Evolutionary conservation across 1,140 invertebrate genomes (phyloP), one percentile per base, ranked within the genome.

Genomic region (Penaeus indicus): DNA sequence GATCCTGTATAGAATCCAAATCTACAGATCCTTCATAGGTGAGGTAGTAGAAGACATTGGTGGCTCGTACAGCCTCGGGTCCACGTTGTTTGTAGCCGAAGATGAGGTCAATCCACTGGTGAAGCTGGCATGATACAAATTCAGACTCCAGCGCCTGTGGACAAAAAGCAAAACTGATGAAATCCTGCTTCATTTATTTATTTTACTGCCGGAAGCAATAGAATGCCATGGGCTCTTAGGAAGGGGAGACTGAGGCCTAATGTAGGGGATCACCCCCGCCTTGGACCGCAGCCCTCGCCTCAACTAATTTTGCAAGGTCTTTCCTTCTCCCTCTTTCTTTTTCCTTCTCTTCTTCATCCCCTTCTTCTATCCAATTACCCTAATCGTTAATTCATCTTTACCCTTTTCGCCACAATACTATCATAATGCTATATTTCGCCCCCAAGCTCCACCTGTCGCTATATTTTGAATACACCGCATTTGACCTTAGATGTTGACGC

Each of bases 71-170:
- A 10, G 99, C 99, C 94, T 99, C 99, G 2, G 99, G 98, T 60
- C 98, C 98, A 95, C 97, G 95, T 93, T 99, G 99, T 93, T 99
- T 99, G 93, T 99, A 99, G 81, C 99, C 99, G 93, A 99, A 99
- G 92, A 99, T 99, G 79, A 99, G 94, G 94, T 99, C 99, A 91
- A 99, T 99, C 99, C 99, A 99, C 93, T 99, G 98, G 92, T 99
- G 99, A 85, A 99, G 95, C 94, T 99, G 99, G 93, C 98, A 99
- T 62, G 98, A 99, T 3, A 99, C 99, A 92, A 99, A 98, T 93
- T 99, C 99, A 0, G 98, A 99, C 93, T 99, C 99, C 64, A 99
- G 94, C 4, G 99, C 98, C 96, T 96, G 91, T 21, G 79, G 19
- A 85, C 7, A 85, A 60, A 77, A 89, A 80, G 67, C n/a, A n/a